A percentile compares a stretch with the other conserved stretches of the same genome.
phyloP scores from a whole-genome alignment of 2,797 vertebrate species.

The Gallirallus australis region DNA sequence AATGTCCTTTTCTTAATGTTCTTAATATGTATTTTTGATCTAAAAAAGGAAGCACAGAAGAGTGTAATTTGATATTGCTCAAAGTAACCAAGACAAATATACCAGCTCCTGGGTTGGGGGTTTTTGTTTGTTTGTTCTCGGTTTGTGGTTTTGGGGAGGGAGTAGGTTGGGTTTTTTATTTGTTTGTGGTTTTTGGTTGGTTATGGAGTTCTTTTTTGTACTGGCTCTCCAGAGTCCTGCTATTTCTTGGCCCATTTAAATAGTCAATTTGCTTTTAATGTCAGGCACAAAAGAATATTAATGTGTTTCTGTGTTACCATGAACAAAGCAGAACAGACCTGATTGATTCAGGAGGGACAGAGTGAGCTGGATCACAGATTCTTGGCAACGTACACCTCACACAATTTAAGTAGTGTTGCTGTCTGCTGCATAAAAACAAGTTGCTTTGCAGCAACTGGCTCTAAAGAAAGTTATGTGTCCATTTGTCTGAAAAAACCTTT shows the following conservation, averaged over 20 bases:
- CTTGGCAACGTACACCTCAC: neutral
- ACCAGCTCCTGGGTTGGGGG: neutral
- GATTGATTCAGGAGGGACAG: neutral
- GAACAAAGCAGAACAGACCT: neutral
- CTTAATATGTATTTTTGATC: neutral
- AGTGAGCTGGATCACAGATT: neutral
- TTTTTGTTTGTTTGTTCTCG: neutral
- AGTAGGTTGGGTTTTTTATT: neutral
- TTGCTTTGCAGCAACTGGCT: neutral
- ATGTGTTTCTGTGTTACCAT: neutral
- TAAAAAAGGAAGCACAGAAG: neutral
- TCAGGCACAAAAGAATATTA: neutral
- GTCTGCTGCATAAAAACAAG: slow-evolving; percentile 50
- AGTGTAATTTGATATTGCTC: neutral
- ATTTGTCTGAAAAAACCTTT: neutral
- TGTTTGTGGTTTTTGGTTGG: neutral
- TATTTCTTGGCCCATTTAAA: neutral
- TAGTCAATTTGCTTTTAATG: neutral
- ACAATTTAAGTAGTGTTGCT: slow-evolving; percentile 11
- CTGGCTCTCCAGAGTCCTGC: neutral
- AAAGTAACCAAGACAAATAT: neutral
- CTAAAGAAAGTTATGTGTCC: neutral
- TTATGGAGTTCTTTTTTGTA: neutral
- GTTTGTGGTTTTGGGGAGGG: neutral
- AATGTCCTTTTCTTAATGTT: neutral